Evolutionary conservation across 2,888 invertebrate genomes (phyloP), one percentile per base, ranked within the genome.

Genomic region (Exephanes ischioxanthus): DNA sequence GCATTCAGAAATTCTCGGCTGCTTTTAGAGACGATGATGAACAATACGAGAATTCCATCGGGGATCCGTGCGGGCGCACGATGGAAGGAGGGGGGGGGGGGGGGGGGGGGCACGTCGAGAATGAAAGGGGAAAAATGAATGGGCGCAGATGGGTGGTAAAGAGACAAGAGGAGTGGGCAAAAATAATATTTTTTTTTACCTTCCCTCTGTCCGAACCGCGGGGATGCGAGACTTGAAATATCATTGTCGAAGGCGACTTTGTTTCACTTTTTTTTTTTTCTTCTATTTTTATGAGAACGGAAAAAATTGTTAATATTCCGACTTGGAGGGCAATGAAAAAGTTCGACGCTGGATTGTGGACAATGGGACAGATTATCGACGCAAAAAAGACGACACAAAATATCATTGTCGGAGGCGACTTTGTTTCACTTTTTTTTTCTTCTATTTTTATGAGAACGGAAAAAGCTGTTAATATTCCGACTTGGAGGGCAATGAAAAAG

Each of bases 31-130:
- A 63, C 66, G 73, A 48, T 22, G 80, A 72, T 26, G 66, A 80
- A 80, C 67, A 68, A 73, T 67, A 41, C 45, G 55, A 22, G 67
- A 45, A 73, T 67, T 55, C 45, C 63, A 41, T 26, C 22, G 63
- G 2, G 73, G n/a, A 67, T 67, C 30, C 3, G 19, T 11, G 22
- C 11, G 22, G 26, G 26, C 53, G n/a, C 16, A 11, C 53, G 53
- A 73, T 58, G 22, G 55, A 72, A 58, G 37, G 72, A 48, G 30
- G 30, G 45, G 45, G 55, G 26, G 45, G 55, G 26, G 30, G 30
- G 45, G 37, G 72, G 37, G 30, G 30, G 45, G 45, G 55, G 26
- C 9, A 22, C n/a, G 16, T 11, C 4, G 30, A 14, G 30, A 26
- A 45, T 16, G 68, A 22, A 26, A 22, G 22, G 41, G 22, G 22